Conservation (phyloP, 1,140 invertebrate genomes). For the Vanessa atalanta region DNA sequence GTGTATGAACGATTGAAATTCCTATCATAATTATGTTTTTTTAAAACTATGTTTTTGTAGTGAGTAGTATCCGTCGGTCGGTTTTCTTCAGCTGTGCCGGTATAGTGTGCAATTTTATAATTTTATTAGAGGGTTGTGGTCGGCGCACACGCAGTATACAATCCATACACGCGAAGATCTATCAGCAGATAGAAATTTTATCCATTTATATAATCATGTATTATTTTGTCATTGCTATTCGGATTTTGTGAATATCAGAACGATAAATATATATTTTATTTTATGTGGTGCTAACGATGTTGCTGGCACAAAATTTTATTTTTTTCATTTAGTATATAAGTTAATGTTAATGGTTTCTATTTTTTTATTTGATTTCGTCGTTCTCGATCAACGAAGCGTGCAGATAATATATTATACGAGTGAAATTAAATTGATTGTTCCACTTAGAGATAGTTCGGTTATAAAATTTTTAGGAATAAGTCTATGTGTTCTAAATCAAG, state of each 20-base stretch:
- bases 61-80: background rate
- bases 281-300: slow-evolving; percentile 61
- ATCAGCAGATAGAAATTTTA: slow-evolving; percentile 19
- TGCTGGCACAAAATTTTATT: slow-evolving; percentile 64
- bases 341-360: slow-evolving; percentile 48
- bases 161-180: slow-evolving; percentile 37
- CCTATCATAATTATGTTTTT: too few relatives aligned
- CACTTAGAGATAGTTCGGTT: slow-evolving; percentile 34
- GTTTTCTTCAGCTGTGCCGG: slow-evolving; percentile 3
- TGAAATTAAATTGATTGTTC: slow-evolving; percentile 36
- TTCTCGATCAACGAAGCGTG: slow-evolving; percentile 28
- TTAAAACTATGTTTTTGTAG: too few relatives aligned
- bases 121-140: slow-evolving; percentile 61
- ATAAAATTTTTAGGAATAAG: slow-evolving; percentile 64
- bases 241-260: slow-evolving; percentile 69
- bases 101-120: slow-evolving; percentile 69
- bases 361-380: slow-evolving; percentile 31
- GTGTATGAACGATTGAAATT: too few relatives aligned
- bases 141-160: slow-evolving; percentile 52
- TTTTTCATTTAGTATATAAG: slow-evolving; percentile 60
- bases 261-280: slow-evolving; percentile 54
- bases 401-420: slow-evolving; percentile 35
- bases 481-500: slow-evolving; percentile 76
- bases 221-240: slow-evolving; percentile 36
- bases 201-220: slow-evolving; percentile 39